Base-by-base conservation (phyloP, 1,140 invertebrate species). In the Phthorimaea operculella region DNA sequence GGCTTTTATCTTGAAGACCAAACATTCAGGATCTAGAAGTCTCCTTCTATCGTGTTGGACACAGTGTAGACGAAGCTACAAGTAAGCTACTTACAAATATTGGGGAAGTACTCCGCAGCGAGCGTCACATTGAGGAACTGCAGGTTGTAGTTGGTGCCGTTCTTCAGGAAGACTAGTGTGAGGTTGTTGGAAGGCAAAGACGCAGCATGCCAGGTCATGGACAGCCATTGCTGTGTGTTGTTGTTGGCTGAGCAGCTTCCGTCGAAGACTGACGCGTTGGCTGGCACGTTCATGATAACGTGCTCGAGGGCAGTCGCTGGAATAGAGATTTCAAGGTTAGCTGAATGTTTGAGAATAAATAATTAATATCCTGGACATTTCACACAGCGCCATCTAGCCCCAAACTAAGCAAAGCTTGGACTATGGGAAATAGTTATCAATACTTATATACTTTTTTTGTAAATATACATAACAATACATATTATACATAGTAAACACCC, bases 111-210 rank as follows among this genome's bases (percentile, higher is more conserved):
- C 12, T 70, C 66, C 0, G 72, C 63, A 8, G 59, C 55, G 0
- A 87, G 61, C 2, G 62, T 57, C n/a, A 82, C 57, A 7, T 74
- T 76, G 15, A 85, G 47, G 17, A 56, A 66, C 55, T 69, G 67
- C 17, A 86, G 60, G 12, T 59, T 55, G 54, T 83, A 86, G 15
- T 56, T 65, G 48, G 81, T 87, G 6, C 69, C 69, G 55, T 87
- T 88, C 64, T 70, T 82, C 1, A 68, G 57, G 65, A 89, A 90
- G 55, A 78, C 65, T 9, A 90, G 63, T 1, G 61, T 63, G 51
- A 87, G 48, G 60, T 60, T 79, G 66, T 83, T 80, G 39, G 36
- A 45, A 1, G 65, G 56, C 15, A 55, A 59, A 15, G 50, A 57
- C 33, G 39, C 17, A 7, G 54, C 62, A 1, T 70, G 64, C 88